Percentiles rank a stretch among this genome's conserved stretches.
Evolutionary conservation across 1,140 invertebrate genomes (phyloP).

Genomic region (Parapsyche elsis): DNA sequence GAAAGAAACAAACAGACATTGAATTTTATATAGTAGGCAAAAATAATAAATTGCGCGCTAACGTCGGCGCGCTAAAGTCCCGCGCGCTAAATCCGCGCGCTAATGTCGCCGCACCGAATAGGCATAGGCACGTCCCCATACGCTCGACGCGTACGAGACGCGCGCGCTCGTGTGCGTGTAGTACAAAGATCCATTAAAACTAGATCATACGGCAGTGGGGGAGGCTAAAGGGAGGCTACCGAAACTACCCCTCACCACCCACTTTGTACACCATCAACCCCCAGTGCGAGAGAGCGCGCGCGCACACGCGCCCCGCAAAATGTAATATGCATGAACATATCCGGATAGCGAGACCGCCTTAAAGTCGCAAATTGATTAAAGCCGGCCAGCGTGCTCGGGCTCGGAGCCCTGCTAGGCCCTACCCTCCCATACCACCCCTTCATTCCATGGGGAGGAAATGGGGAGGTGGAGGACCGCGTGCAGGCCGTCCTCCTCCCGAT

Average conservation of each 20-base stretch:
- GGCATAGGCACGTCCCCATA: neutral
- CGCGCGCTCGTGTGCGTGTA: neutral
- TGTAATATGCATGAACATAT: slow-evolving; percentile 37
- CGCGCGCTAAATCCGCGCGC: too few species aligned
- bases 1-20: too few species aligned
- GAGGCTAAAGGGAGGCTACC: too few species aligned
- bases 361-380: slow-evolving; percentile 41
- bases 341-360: slow-evolving; percentile 34
- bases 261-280: neutral
- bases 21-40: too few species aligned
- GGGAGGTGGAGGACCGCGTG: neutral
- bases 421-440: neutral
- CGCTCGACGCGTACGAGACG: too few species aligned
- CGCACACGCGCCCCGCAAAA: slow-evolving; percentile 24
- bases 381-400: slow-evolving; percentile 8
- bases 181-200: slow-evolving; percentile 52
- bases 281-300: neutral
- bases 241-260: too few species aligned
- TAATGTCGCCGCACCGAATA: too few species aligned
- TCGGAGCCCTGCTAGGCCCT: neutral
- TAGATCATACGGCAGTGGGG: slow-evolving; percentile 37
- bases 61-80: too few species aligned
- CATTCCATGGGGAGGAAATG: neutral
- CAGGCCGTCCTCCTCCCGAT: slow-evolving; percentile 12
- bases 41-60: too few species aligned